Conservation (phyloP, 2,888 invertebrate species). For the Maniola hyperantus region DNA sequence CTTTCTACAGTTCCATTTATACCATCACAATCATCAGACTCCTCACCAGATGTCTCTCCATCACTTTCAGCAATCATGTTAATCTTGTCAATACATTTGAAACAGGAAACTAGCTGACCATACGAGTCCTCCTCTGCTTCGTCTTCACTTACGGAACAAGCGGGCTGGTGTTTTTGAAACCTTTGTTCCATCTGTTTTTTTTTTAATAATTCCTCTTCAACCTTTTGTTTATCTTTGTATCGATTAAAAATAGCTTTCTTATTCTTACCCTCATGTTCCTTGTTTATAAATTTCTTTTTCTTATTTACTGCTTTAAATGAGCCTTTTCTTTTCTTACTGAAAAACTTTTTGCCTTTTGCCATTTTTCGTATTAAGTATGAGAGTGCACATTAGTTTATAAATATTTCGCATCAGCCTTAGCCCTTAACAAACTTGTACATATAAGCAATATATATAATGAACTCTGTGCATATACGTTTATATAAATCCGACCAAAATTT, state of each 20-base stretch:
- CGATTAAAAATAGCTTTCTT: slow-evolving; percentile 76
- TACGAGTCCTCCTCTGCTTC: slow-evolving; percentile 69
- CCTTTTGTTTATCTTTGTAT: slow-evolving; percentile 73
- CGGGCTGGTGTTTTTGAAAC: slow-evolving; percentile 58
- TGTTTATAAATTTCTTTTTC: slow-evolving; percentile 58
- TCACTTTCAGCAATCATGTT: slow-evolving; percentile 55
- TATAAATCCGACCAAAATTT: no score
- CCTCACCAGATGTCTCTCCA: slow-evolving; percentile 43
- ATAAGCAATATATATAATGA: no score
- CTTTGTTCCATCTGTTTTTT: slow-evolving; percentile 65
- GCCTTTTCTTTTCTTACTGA: slow-evolving; percentile 55
- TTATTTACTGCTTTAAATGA: slow-evolving; percentile 46
- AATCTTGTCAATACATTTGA: slow-evolving; percentile 52
- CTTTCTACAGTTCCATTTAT: slow-evolving; percentile 9
- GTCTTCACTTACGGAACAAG: slow-evolving; percentile 78
- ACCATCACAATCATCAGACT: slow-evolving; percentile 33
- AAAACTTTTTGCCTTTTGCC: slow-evolving; percentile 60
- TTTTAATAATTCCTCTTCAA: slow-evolving; percentile 74
- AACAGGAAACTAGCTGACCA: slow-evolving; percentile 79
- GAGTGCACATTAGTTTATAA: no score
- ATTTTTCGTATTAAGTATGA: slow-evolving; percentile 42
- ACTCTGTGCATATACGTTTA: no score
- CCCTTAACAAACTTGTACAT: no score
- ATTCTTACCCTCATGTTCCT: slow-evolving; percentile 58
- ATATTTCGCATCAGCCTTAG: no score